Conservation (phyloP, 2,888 invertebrate species). For the Sceliomorpha sp. region DNA sequence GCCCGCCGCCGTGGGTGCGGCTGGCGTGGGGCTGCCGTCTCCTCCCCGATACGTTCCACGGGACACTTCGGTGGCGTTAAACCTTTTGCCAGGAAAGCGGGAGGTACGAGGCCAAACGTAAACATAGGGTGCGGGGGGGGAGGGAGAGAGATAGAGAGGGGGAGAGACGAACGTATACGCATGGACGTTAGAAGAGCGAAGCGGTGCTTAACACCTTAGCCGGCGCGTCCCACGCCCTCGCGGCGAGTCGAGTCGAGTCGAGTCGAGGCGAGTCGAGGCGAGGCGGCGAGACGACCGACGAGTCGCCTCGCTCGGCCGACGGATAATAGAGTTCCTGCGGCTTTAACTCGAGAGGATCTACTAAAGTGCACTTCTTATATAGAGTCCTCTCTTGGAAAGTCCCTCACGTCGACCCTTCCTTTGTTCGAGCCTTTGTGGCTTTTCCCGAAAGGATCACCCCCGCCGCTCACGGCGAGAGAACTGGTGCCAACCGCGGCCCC, state of each 20-base stretch:
- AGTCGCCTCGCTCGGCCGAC: slow-evolving; percentile 53
- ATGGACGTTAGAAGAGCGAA: slow-evolving; percentile 12
- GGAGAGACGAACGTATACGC: background rate
- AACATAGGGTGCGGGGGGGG: too few relatives aligned
- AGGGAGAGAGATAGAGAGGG: too few relatives aligned
- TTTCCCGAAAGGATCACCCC: slow-evolving; percentile 54
- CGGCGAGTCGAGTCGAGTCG: too few relatives aligned
- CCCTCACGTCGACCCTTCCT: slow-evolving; percentile 53
- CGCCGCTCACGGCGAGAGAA: too few relatives aligned
- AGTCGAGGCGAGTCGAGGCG: too few relatives aligned
- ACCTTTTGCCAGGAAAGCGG: slow-evolving; percentile 15
- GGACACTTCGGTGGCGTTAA: slow-evolving; percentile 31
- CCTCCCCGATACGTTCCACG: background rate
- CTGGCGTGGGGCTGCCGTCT: too few relatives aligned
- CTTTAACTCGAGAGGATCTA: slow-evolving; percentile 49
- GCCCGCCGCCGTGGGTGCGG: too few relatives aligned
- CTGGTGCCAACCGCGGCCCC: too few relatives aligned
- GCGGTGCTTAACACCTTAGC: slow-evolving; percentile 34
- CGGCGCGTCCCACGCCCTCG: too few relatives aligned
- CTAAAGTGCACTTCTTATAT: slow-evolving; percentile 53
- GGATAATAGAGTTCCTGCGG: slow-evolving; percentile 63
- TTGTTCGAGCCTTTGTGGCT: slow-evolving; percentile 60
- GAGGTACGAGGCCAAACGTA: background rate
- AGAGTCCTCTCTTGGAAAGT: slow-evolving; percentile 47
- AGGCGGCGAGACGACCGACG: too few relatives aligned